Evolutionary conservation across 2,113 vertebrate genomes (phyloP).

Genomic region (Redunca redunca): DNA sequence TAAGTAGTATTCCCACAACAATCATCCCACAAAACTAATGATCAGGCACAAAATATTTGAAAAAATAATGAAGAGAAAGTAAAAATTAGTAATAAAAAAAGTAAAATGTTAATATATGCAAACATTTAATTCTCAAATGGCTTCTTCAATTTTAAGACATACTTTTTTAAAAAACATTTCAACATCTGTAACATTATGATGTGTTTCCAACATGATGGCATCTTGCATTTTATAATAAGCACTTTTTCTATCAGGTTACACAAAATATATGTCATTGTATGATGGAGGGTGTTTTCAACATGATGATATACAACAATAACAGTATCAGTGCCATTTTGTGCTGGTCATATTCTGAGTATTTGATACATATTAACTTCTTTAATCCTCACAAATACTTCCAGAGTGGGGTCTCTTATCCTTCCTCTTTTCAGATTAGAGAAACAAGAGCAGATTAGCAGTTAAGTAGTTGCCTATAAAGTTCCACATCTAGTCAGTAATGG

Average conservation of each 20-base stretch:
- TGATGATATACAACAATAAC: background rate
- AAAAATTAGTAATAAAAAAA: background rate
- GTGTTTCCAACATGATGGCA: background rate
- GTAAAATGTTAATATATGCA: background rate
- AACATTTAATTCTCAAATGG: background rate
- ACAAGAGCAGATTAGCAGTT: background rate
- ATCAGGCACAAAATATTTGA: background rate
- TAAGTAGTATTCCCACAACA: background rate
- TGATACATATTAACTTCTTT: background rate
- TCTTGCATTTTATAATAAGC: background rate
- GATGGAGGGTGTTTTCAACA: background rate
- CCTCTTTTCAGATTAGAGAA: background rate
- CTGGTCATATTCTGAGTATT: background rate
- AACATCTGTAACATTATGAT: background rate
- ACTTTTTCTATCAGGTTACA: background rate
- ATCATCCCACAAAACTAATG: background rate
- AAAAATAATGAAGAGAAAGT: background rate
- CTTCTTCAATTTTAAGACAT: background rate
- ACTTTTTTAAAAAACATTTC: background rate
- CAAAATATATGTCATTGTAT: background rate
- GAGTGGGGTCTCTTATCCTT: background rate
- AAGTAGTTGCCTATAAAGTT: background rate
- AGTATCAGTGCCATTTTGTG: background rate
- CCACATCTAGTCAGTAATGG: background rate
- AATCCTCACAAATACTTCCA: background rate